Conservation (phyloP, 30 jellyfish, hydroid and myxozoan species). For the Pseudorhiza aurosa region DNA sequence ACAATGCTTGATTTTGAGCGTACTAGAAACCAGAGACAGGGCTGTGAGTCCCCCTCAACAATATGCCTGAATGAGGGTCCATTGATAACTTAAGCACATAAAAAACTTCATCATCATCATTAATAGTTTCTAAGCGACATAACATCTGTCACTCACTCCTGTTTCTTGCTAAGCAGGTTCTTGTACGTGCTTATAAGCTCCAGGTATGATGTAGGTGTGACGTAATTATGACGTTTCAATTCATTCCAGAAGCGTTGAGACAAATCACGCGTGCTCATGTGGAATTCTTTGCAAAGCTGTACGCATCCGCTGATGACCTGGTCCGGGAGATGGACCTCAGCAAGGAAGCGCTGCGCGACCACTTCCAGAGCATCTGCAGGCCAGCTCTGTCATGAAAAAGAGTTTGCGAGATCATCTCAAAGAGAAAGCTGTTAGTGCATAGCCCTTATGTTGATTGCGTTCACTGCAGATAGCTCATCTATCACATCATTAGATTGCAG, state of each 20-base stretch:
- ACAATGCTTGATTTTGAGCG: too few relatives aligned
- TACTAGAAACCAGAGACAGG: too few relatives aligned
- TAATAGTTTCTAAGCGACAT: too few relatives aligned
- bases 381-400: slow-evolving; percentile 78
- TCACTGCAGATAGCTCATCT: too few relatives aligned
- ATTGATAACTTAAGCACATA: too few relatives aligned
- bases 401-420: too few relatives aligned
- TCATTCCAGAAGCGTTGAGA: slow-evolving; percentile 90
- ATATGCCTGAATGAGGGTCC: too few relatives aligned
- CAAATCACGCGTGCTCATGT: slow-evolving; percentile 90
- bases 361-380: slow-evolving; percentile 99
- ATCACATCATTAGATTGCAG: too few relatives aligned
- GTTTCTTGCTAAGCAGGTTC: slow-evolving; percentile 84
- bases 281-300: slow-evolving; percentile 92
- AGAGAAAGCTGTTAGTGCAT: too few relatives aligned
- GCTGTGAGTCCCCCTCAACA: too few relatives aligned
- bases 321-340: slow-evolving; percentile 89
- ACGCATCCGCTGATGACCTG: slow-evolving; percentile 92
- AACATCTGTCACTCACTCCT: slow-evolving; percentile 93
- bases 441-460: too few relatives aligned
- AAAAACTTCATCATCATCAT: too few relatives aligned
- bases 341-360: slow-evolving; percentile 98
- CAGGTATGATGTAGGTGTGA: slow-evolving; percentile 99
- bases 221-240: slow-evolving; percentile 96
- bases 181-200: slow-evolving; percentile 96